Percentiles rank a stretch among this genome's conserved stretches.
phyloP scores from a whole-genome alignment of 2,888 invertebrate genomes.

The Ophion slaviceki region DNA sequence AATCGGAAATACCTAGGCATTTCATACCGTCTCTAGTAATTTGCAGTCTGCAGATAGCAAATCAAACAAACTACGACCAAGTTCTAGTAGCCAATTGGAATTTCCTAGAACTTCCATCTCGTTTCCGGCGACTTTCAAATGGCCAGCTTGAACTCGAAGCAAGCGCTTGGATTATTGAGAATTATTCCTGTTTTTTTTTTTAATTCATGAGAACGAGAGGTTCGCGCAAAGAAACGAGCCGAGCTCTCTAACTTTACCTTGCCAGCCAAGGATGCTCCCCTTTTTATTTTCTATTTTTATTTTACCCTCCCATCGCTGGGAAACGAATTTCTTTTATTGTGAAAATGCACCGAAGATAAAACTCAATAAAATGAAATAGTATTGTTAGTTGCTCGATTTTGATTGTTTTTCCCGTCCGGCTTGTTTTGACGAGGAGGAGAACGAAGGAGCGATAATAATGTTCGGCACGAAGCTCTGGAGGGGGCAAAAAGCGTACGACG shows the following conservation, averaged over 20 bases:
- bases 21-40: too few species aligned
- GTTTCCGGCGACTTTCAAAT: neutral
- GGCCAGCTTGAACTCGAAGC: too few species aligned
- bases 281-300: neutral
- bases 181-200: slow-evolving; percentile 1
- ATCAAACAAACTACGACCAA: neutral
- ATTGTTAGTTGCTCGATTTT: neutral
- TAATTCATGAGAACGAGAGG: neutral
- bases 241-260: slow-evolving; percentile 24
- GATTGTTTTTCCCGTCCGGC: neutral
- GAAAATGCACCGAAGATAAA: neutral
- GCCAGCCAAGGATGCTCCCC: slow-evolving; percentile 5
- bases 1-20: too few species aligned
- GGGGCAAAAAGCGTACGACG: slow-evolving; percentile 43
- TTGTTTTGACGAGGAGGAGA: neutral
- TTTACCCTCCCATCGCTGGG: neutral
- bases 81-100: neutral
- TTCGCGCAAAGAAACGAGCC: slow-evolving; percentile 15
- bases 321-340: neutral
- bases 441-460: slow-evolving; percentile 4
- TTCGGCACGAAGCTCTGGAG: neutral
- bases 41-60: too few species aligned
- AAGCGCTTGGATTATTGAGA: too few species aligned
- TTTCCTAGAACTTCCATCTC: neutral
- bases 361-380: neutral